Percentiles rank a stretch among this genome's conserved stretches.
phyloP scores from a whole-genome alignment of 2,888 invertebrate species.

The Sarcophaga caerulescens region DNA sequence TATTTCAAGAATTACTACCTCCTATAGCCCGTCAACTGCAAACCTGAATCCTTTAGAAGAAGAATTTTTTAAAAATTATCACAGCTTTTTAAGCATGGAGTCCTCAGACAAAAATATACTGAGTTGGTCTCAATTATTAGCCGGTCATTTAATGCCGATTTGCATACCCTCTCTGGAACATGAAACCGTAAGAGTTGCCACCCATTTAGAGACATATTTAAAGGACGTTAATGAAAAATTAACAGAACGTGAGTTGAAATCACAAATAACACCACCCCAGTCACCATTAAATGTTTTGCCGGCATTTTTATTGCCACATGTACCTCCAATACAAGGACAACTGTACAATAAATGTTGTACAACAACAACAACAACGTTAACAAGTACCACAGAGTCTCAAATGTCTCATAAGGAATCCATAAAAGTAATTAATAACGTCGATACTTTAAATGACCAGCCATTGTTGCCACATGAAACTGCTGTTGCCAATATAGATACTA shows the following conservation, averaged over 20 bases:
- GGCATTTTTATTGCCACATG: constrained; percentile 62
- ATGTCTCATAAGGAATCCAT: constrained; percentile 29
- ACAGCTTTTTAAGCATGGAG: not conserved
- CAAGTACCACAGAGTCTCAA: constrained; percentile 28
- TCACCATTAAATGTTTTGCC: constrained; percentile 60
- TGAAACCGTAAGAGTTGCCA: constrained; percentile 4
- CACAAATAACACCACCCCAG: constrained; percentile 68
- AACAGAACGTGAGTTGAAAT: constrained; percentile 59
- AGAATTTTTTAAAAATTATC: constrained; percentile 4
- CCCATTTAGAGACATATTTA: constrained; percentile 12
- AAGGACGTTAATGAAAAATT: constrained; percentile 38
- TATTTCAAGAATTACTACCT: not conserved
- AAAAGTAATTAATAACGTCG: constrained; percentile 61
- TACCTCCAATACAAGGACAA: constrained; percentile 43
- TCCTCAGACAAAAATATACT: constrained; percentile 20
- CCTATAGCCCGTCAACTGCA: not conserved
- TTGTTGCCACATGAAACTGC: constrained; percentile 51
- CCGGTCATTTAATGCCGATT: constrained; percentile 38
- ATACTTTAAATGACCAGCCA: constrained; percentile 52
- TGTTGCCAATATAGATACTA: constrained; percentile 6
- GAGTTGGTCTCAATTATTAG: constrained; percentile 49
- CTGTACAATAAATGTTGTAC: not conserved
- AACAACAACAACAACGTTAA: constrained; percentile 18
- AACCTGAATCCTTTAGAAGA: not conserved
- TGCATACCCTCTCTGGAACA: constrained; percentile 11